Conservation (phyloP, 2,888 invertebrate species). For the Perithous albicinctus region DNA sequence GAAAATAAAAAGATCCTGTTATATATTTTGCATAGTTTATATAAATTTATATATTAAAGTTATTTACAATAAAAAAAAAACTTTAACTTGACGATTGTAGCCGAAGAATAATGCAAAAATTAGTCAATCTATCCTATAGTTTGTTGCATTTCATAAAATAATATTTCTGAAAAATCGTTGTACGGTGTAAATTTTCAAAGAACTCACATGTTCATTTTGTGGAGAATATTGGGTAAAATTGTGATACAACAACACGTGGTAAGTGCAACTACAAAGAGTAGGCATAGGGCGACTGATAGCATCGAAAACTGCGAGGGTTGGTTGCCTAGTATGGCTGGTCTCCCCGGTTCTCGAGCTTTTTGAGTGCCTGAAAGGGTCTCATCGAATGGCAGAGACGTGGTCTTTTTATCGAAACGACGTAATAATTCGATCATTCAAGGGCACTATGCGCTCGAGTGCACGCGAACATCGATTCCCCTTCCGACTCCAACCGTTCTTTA, state of each 20-base stretch:
- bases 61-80: too few species aligned
- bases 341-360: slow-evolving; percentile 14
- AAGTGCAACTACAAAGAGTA: background rate
- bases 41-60: too few species aligned
- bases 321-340: background rate
- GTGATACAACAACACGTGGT: background rate
- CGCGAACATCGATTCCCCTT: slow-evolving; percentile 3
- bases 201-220: background rate
- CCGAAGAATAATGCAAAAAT: too few species aligned
- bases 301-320: slow-evolving; percentile 18
- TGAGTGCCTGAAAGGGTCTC: slow-evolving; percentile 55
- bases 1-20: too few species aligned
- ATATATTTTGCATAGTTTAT: too few species aligned
- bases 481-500: background rate
- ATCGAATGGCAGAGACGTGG: slow-evolving; percentile 49
- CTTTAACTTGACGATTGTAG: too few species aligned
- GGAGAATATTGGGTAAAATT: background rate
- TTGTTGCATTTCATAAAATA: too few species aligned
- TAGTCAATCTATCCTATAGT: too few species aligned
- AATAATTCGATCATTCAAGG: slow-evolving; percentile 60
- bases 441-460: slow-evolving; percentile 31
- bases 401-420: slow-evolving; percentile 57
- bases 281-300: background rate
- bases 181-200: background rate
- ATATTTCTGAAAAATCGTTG: too few species aligned